Conservation (phyloP, 2,113 vertebrate genomes). For the Podilymbus podiceps region DNA sequence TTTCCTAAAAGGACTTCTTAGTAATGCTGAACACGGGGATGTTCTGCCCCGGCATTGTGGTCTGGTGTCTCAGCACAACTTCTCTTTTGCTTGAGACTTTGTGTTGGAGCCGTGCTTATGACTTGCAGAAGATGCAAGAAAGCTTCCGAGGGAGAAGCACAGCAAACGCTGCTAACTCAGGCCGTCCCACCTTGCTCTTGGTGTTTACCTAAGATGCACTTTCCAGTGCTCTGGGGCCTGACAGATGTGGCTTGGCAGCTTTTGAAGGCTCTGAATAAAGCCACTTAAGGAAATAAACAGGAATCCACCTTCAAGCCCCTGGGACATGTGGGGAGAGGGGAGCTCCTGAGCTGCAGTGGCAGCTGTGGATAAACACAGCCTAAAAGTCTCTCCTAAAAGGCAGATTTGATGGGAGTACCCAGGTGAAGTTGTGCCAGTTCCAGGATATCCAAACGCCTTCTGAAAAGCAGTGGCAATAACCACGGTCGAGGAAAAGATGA, state of each 20-base stretch:
- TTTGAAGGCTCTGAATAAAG: conserved; percentile 32
- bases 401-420: not conserved
- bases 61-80: not conserved
- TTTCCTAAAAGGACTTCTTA: not conserved
- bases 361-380: not conserved
- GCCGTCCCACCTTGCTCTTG: not conserved
- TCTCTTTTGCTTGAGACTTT: not conserved
- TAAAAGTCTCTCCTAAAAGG: not conserved
- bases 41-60: not conserved
- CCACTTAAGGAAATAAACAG: conserved; percentile 47
- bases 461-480: not conserved
- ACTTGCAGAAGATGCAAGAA: not conserved
- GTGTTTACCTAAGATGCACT: not conserved
- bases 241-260: conserved; percentile 6
- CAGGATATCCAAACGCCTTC: not conserved
- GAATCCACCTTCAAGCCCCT: not conserved
- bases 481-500: not conserved
- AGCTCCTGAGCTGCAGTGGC: not conserved
- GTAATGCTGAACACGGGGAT: accelerated
- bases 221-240: not conserved
- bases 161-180: not conserved
- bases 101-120: accelerated
- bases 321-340: not conserved
- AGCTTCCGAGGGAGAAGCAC: not conserved
- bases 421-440: not conserved